phyloP scores from a whole-genome alignment of 2,113 vertebrate species.

The Hippoglossus stenolepis region DNA sequence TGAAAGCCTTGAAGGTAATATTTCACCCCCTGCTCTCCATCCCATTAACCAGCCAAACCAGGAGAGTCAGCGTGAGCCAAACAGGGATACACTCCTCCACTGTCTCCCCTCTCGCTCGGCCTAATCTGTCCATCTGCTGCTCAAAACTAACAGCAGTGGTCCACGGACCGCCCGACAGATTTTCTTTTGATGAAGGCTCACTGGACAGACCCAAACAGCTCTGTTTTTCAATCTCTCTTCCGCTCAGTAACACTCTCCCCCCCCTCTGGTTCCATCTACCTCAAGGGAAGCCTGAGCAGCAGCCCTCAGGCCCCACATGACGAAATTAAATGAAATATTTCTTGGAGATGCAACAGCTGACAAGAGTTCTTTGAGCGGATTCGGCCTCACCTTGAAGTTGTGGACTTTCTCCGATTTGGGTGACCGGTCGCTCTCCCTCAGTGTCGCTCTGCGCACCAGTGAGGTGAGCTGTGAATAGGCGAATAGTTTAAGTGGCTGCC shows the following conservation, averaged over 20 bases:
- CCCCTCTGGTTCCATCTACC: slow-evolving; percentile 16
- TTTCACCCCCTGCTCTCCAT: slow-evolving; percentile 68
- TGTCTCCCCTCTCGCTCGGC: slow-evolving; percentile 63
- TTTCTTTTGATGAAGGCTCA: slow-evolving; percentile 74
- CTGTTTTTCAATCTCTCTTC: slow-evolving; percentile 59
- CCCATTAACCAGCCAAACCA: slow-evolving; percentile 80
- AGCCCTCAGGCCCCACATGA: slow-evolving; percentile 58
- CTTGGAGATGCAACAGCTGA: background rate
- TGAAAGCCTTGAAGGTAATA: slow-evolving; percentile 54
- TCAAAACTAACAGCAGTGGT: slow-evolving; percentile 61
- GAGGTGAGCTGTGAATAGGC: slow-evolving; percentile 99
- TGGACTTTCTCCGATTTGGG: slow-evolving; percentile 97
- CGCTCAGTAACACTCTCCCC: slow-evolving; percentile 16
- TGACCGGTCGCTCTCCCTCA: slow-evolving; percentile 94
- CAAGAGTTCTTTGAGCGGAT: slow-evolving; percentile 3
- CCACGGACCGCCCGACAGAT: slow-evolving; percentile 70
- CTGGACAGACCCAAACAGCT: slow-evolving; percentile 62
- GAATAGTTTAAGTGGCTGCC: slow-evolving; percentile 99
- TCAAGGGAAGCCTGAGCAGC: slow-evolving; percentile 26
- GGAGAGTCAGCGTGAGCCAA: slow-evolving; percentile 79
- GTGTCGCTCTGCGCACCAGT: slow-evolving; percentile 91
- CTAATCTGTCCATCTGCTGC: slow-evolving; percentile 82
- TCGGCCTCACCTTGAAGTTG: slow-evolving; percentile 97
- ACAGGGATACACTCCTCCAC: slow-evolving; percentile 75
- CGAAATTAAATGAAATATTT: slow-evolving; percentile 43